Percentiles rank a stretch among this genome's conserved stretches.
Conservation (phyloP, 1,140 invertebrate species). For the Drosophila gunungcola region DNA sequence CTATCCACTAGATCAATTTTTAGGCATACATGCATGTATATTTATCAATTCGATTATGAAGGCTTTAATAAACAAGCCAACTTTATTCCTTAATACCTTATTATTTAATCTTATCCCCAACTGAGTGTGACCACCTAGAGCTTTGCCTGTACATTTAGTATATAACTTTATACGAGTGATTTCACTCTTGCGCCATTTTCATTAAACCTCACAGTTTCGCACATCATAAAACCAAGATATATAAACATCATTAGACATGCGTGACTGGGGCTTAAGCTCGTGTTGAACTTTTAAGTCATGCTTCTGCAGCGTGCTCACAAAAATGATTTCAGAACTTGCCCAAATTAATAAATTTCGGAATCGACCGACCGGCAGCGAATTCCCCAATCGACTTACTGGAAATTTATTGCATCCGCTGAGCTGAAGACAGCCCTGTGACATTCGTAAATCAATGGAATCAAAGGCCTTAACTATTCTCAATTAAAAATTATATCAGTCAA, state of each 20-base stretch:
- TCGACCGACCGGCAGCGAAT: slow-evolving; percentile 26
- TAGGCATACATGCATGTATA: neutral
- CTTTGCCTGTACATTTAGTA: neutral
- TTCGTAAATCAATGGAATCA: slow-evolving; percentile 49
- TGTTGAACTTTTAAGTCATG: slow-evolving; percentile 28
- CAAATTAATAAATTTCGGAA: slow-evolving; percentile 42
- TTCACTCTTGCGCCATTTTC: slow-evolving; percentile 52
- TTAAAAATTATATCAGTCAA: slow-evolving; percentile 54
- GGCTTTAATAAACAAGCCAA: neutral
- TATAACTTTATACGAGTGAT: slow-evolving; percentile 16
- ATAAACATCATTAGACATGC: slow-evolving; percentile 49
- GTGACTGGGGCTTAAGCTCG: slow-evolving; percentile 54
- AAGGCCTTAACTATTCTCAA: slow-evolving; percentile 56
- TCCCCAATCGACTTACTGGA: slow-evolving; percentile 56
- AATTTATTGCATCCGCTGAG: slow-evolving; percentile 33
- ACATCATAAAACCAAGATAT: slow-evolving; percentile 56
- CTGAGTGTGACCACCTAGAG: neutral
- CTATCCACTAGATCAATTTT: neutral
- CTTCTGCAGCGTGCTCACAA: slow-evolving; percentile 17
- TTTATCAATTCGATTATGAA: slow-evolving; percentile 18
- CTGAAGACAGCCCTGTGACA: slow-evolving; percentile 12
- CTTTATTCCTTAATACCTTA: neutral
- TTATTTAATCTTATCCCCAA: too few relatives aligned
- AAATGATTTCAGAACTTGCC: slow-evolving; percentile 23
- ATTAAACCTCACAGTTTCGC: slow-evolving; percentile 36